phyloP scores from a whole-genome alignment of 2,113 vertebrate genomes.

The Tyrannus savana region DNA sequence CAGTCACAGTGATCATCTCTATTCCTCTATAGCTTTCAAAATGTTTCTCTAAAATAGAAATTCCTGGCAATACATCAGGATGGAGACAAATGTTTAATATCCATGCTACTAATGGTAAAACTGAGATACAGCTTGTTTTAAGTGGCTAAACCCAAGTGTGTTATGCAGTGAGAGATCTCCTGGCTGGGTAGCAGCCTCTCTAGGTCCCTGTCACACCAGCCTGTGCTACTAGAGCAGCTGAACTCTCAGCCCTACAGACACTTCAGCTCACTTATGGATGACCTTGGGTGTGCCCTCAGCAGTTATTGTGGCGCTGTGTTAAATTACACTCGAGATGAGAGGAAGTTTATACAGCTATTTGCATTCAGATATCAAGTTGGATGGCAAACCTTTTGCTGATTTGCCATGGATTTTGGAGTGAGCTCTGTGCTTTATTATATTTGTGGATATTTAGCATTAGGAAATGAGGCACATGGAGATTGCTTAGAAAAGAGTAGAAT shows the following conservation, averaged over 20 bases:
- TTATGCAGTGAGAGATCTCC: background rate
- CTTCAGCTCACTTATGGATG: background rate
- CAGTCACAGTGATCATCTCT: background rate
- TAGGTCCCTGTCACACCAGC: background rate
- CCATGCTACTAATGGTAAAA: background rate
- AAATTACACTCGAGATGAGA: background rate
- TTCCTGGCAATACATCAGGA: background rate
- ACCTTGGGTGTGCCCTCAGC: background rate
- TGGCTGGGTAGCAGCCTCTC: rapidly evolving
- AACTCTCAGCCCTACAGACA: background rate
- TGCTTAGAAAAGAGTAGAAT: background rate
- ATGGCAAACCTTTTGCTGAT: background rate
- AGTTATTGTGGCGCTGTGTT: rapidly evolving
- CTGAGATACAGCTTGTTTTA: background rate
- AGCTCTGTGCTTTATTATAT: background rate
- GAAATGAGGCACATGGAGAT: background rate
- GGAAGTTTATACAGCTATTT: background rate
- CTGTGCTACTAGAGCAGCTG: rapidly evolving
- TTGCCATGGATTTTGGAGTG: rapidly evolving
- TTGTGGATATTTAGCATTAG: background rate
- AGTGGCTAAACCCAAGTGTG: background rate
- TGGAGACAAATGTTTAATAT: slow-evolving; percentile 2
- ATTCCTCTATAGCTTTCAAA: slow-evolving; percentile 6
- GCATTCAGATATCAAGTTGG: background rate
- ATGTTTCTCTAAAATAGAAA: background rate